These are phyloP conservation scores for Aphelocoma coerulescens DNA, from an alignment of 2,113 vertebrate genomes.

Conservation along the genomic window DNA sequence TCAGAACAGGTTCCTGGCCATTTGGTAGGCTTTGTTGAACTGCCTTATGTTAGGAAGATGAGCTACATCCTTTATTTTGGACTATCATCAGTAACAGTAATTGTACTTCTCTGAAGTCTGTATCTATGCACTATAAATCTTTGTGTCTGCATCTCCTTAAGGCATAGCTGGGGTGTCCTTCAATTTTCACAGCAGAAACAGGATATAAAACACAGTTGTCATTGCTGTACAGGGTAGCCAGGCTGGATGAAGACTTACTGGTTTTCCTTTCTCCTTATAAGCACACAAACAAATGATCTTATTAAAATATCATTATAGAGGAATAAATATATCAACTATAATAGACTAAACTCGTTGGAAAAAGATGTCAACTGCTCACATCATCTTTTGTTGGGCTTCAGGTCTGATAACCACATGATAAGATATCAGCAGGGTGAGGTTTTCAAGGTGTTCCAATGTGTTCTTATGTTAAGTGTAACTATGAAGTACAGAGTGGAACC, in stretches of 20 bases:
- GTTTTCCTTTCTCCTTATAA: not conserved
- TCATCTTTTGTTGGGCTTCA: not conserved
- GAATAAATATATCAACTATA: not conserved
- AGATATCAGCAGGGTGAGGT: not conserved
- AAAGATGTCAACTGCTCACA: not conserved
- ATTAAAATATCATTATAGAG: not conserved
- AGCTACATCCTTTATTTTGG: not conserved
- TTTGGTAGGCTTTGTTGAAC: not conserved
- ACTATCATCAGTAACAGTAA: not conserved
- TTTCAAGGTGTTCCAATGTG: not conserved
- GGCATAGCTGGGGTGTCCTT: not conserved
- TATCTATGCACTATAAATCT: not conserved
- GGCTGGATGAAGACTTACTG: not conserved
- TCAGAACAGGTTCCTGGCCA: not conserved
- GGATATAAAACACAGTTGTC: not conserved
- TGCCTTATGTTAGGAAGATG: not conserved
- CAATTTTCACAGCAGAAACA: not conserved
- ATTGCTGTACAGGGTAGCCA: not conserved
- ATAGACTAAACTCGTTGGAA: not conserved
- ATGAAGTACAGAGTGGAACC: fast-evolving
- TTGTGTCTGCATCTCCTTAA: not conserved
- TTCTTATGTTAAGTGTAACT: not conserved
- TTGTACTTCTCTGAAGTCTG: not conserved
- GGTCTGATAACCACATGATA: fast-evolving
- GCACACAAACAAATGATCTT: not conserved